phyloP scores from a whole-genome alignment of 1,140 invertebrate species.

The Amyelois transitella region DNA sequence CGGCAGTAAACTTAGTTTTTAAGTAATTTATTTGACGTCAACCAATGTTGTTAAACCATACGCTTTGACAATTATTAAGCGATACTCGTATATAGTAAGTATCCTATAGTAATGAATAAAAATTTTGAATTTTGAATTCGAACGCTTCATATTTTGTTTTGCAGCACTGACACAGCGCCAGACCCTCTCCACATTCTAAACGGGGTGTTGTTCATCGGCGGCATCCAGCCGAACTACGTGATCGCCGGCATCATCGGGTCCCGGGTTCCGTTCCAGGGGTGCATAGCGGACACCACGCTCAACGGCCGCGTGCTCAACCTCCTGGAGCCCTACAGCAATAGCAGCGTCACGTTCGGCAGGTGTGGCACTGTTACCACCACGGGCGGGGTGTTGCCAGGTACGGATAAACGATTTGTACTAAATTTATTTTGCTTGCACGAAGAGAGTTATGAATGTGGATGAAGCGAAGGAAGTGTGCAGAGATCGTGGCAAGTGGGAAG shows the following conservation, averaged over 20 bases:
- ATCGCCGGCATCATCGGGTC: slow-evolving; percentile 50
- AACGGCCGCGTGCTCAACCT: slow-evolving; percentile 89
- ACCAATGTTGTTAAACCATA: too few species aligned
- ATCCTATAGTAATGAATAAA: too few species aligned
- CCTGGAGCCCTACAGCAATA: slow-evolving; percentile 45
- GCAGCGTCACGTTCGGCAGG: slow-evolving; percentile 53
- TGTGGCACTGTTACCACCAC: slow-evolving; percentile 50
- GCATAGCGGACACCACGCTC: slow-evolving; percentile 90
- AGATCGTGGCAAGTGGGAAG: too few species aligned
- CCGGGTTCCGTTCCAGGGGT: slow-evolving; percentile 82
- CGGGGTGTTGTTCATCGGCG: slow-evolving; percentile 89
- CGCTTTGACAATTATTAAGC: too few species aligned
- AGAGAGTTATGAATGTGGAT: too few species aligned
- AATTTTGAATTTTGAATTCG: too few species aligned
- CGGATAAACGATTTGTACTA: too few species aligned
- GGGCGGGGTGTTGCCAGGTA: slow-evolving; percentile 50
- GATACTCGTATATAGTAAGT: too few species aligned
- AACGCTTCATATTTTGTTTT: background rate
- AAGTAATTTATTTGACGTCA: too few species aligned
- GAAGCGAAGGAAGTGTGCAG: too few species aligned
- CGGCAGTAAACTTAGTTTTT: too few species aligned
- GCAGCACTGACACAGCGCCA: slow-evolving; percentile 74
- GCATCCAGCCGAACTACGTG: slow-evolving; percentile 79
- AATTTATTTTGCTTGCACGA: too few species aligned
- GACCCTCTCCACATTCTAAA: slow-evolving; percentile 77